Conservation (phyloP, 2,797 vertebrate species). For the Tympanoctomys barrerae region DNA sequence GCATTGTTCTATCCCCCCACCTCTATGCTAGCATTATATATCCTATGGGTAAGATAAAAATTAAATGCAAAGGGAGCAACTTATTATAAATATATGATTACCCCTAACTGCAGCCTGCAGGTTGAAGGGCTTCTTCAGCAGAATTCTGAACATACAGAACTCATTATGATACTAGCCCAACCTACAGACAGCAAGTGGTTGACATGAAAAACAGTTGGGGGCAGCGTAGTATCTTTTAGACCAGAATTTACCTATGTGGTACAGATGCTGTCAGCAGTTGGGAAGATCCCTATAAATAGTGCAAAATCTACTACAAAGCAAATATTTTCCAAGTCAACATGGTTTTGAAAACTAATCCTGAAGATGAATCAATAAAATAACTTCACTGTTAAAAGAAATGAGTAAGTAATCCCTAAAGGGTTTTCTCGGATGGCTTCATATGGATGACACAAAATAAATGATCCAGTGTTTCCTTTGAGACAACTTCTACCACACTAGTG, state of each 20-base stretch:
- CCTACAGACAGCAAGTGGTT: not conserved
- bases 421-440: not conserved
- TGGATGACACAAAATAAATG: not conserved
- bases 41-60: not conserved
- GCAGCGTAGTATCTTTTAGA: not conserved
- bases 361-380: not conserved
- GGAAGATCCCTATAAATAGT: not conserved
- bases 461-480: not conserved
- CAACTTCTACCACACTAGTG: rapidly evolving
- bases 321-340: not conserved
- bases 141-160: not conserved
- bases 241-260: not conserved
- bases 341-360: not conserved
- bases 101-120: not conserved
- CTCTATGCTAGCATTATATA: not conserved
- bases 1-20: too few species aligned
- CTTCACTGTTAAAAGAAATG: not conserved
- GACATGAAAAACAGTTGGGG: not conserved
- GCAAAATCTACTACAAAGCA: not conserved
- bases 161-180: not conserved
- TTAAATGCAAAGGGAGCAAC: not conserved
- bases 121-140: not conserved
- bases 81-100: not conserved
- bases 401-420: not conserved
- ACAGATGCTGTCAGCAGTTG: not conserved